phyloP scores from a whole-genome alignment of 1,140 invertebrate species.

The Hestina assimilis region DNA sequence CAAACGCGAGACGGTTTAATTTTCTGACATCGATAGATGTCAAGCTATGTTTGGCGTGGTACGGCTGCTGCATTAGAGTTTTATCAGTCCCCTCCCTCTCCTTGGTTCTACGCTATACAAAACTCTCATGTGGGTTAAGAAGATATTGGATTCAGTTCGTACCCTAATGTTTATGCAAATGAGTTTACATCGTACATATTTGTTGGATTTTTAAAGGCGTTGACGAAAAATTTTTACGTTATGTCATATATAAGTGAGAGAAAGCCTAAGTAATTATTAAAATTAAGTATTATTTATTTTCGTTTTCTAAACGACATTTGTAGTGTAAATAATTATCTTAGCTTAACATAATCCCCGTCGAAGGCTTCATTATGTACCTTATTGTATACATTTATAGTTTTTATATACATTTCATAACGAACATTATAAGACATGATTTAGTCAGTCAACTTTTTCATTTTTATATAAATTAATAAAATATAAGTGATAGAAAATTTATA shows the following conservation, averaged over 20 bases:
- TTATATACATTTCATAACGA: too few species aligned
- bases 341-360: not conserved
- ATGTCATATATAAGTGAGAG: conserved; percentile 19
- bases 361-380: not conserved
- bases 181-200: conserved; percentile 44
- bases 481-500: too few species aligned
- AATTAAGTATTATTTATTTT: conserved; percentile 16
- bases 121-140: conserved; percentile 63
- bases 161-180: conserved; percentile 64
- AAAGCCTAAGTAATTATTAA: conserved; percentile 25
- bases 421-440: too few species aligned
- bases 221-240: conserved; percentile 32
- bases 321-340: too few species aligned
- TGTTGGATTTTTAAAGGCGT: conserved; percentile 27
- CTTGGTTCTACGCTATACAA: conserved; percentile 36
- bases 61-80: conserved; percentile 56
- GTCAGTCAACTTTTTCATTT: too few species aligned
- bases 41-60: conserved; percentile 61
- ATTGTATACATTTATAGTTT: too few species aligned
- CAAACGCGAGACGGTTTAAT: conserved; percentile 25
- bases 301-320: not conserved
- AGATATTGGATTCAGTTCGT: conserved; percentile 50
- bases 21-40: conserved; percentile 66
- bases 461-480: too few species aligned
- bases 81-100: conserved; percentile 63